These are phyloP conservation scores for Plebejus anna DNA, from an alignment of 2,888 invertebrate genomes.

Conservation along the genomic window DNA sequence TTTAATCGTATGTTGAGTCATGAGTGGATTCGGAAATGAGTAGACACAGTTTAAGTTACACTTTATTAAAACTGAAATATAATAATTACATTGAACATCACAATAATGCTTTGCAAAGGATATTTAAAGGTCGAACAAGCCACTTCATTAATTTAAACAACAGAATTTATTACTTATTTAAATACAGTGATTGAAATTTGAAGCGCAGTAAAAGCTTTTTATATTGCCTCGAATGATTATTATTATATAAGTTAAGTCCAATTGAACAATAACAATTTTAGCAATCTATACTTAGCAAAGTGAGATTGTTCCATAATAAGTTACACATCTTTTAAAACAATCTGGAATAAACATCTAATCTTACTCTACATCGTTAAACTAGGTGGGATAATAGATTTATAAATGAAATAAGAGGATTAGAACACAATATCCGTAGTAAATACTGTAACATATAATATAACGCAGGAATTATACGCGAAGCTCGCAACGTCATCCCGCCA, in stretches of 20 bases:
- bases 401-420: slow-evolving; percentile 43
- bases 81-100: slow-evolving; percentile 79
- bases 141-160: slow-evolving; percentile 1
- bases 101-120: slow-evolving; percentile 79
- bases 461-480: slow-evolving; percentile 4
- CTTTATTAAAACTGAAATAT: slow-evolving; percentile 75
- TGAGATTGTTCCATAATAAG: slow-evolving; percentile 33
- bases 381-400: slow-evolving; percentile 67
- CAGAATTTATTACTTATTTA: slow-evolving; percentile 9
- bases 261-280: not conserved
- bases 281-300: slow-evolving; percentile 14
- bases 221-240: slow-evolving; percentile 12
- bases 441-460: slow-evolving; percentile 39
- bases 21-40: not conserved
- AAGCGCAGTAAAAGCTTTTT: slow-evolving; percentile 28
- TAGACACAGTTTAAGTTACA: slow-evolving; percentile 57
- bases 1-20: not conserved
- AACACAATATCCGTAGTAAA: slow-evolving; percentile 42
- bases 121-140: slow-evolving; percentile 50
- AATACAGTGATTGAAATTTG: slow-evolving; percentile 21
- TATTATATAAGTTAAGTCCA: not conserved
- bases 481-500: not conserved
- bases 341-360: slow-evolving; percentile 47
- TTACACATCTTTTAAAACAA: slow-evolving; percentile 32
- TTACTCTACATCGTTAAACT: slow-evolving; percentile 67